Evolutionary conservation across 2,113 vertebrate genomes (phyloP).

Genomic region (Dasyornis broadbenti): DNA sequence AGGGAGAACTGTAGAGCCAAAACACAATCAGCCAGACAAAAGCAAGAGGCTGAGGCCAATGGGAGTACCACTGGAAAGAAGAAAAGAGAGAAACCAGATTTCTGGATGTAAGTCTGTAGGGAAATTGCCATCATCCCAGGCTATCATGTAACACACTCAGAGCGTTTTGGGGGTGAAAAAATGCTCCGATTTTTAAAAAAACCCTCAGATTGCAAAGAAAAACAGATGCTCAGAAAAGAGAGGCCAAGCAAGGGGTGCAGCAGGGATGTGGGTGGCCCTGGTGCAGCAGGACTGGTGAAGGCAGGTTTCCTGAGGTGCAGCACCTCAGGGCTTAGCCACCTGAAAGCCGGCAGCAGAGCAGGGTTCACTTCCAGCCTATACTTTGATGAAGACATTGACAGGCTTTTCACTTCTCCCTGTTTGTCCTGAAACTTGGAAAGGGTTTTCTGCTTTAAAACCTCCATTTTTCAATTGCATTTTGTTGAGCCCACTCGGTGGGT

Average conservation of each 20-base stretch:
- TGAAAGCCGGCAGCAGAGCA: not conserved
- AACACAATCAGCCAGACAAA: not conserved
- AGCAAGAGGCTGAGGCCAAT: not conserved
- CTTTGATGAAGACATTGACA: not conserved
- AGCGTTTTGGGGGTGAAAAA: not conserved
- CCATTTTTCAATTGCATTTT: not conserved
- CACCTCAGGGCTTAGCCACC: not conserved
- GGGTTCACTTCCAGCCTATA: not conserved
- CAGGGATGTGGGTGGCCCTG: not conserved
- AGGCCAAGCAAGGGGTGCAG: not conserved
- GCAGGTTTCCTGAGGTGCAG: not conserved
- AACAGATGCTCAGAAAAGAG: not conserved
- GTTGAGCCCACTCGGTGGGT: not conserved
- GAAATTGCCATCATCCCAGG: not conserved
- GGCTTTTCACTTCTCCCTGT: not conserved
- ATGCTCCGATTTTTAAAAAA: accelerated
- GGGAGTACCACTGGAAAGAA: not conserved
- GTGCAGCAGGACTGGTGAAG: not conserved
- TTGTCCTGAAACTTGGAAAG: not conserved
- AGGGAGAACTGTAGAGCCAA: not conserved
- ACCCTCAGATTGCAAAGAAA: no score
- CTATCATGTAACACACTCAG: not conserved
- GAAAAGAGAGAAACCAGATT: not conserved
- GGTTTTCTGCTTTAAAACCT: not conserved
- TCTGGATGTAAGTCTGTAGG: not conserved